A percentile compares a stretch with the other conserved stretches of the same genome.
phyloP scores from a whole-genome alignment of 2,888 invertebrate genomes.

The Drosophila macrospina region DNA sequence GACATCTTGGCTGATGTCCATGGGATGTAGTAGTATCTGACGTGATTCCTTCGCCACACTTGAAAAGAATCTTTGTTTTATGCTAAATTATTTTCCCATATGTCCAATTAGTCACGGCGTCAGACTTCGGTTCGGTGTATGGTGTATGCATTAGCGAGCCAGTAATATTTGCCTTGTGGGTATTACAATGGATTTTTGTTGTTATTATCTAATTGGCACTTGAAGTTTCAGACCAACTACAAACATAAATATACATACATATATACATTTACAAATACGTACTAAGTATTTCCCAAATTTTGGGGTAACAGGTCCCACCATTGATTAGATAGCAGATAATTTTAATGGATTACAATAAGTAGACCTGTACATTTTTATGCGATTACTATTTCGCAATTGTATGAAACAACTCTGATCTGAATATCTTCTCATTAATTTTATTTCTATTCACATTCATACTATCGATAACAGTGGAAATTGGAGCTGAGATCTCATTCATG shows the following conservation, averaged over 20 bases:
- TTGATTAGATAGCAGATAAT: slow-evolving; percentile 38
- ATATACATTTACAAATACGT: slow-evolving; percentile 8
- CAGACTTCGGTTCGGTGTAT: slow-evolving; percentile 17
- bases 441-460: no score
- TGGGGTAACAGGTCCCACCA: slow-evolving; percentile 16
- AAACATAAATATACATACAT: slow-evolving; percentile 2
- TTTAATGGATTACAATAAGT: slow-evolving; percentile 46
- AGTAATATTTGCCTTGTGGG: slow-evolving; percentile 2
- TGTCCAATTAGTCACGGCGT: slow-evolving; percentile 51
- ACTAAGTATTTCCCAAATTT: slow-evolving; percentile 28
- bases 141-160: slow-evolving; percentile 18
- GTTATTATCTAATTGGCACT: slow-evolving; percentile 58
- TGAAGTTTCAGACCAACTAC: slow-evolving; percentile 27
- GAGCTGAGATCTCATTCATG: neutral
- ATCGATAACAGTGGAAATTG: neutral
- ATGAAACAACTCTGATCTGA: slow-evolving; percentile 8
- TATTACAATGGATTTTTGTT: slow-evolving; percentile 54
- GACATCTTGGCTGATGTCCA: slow-evolving; percentile 6
- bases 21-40: slow-evolving; percentile 7
- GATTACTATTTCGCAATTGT: slow-evolving; percentile 13
- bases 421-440: neutral
- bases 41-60: slow-evolving; percentile 1
- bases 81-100: slow-evolving; percentile 42
- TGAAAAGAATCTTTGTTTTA: slow-evolving; percentile 15
- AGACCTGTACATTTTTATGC: neutral